phyloP scores from a whole-genome alignment of 2,888 invertebrate species.

The Pterostichus madidus region DNA sequence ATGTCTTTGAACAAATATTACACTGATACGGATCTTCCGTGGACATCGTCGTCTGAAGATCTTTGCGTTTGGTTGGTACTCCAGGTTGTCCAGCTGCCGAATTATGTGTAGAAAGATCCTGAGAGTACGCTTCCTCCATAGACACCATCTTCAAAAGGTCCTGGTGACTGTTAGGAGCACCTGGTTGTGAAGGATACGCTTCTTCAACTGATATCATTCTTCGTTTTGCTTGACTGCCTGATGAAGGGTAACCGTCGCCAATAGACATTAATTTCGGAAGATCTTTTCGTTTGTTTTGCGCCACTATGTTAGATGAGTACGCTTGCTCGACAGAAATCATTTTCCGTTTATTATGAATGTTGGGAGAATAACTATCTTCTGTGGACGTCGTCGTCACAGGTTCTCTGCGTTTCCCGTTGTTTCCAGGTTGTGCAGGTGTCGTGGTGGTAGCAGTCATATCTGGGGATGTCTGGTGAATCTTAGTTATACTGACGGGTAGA shows the following conservation, averaged over 20 bases:
- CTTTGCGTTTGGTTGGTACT: conserved; percentile 69
- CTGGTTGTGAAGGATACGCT: conserved; percentile 10
- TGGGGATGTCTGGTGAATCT: conserved; percentile 66
- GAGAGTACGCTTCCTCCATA: conserved; percentile 22
- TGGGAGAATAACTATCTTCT: conserved; percentile 71
- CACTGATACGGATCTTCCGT: conserved; percentile 89
- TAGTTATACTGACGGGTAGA: conserved; percentile 76
- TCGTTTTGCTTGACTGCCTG: background rate
- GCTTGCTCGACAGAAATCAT: conserved; percentile 64
- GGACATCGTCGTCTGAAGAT: conserved; percentile 73
- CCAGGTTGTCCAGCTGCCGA: conserved; percentile 79
- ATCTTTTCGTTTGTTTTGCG: conserved; percentile 13
- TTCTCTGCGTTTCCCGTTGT: conserved; percentile 70
- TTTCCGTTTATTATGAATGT: conserved; percentile 64
- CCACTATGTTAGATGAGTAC: background rate
- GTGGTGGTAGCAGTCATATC: conserved; percentile 63
- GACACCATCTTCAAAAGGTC: conserved; percentile 7
- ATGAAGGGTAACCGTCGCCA: background rate
- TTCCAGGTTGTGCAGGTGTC: conserved; percentile 72
- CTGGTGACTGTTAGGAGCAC: conserved; percentile 2
- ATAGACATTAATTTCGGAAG: conserved; percentile 34
- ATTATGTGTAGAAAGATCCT: conserved; percentile 75
- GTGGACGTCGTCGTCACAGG: conserved; percentile 72
- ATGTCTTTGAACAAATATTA: conserved; percentile 94
- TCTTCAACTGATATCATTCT: background rate